These are phyloP conservation scores for Tetragnatha montana DNA, from an alignment of 2,888 invertebrate species.

Conservation along the genomic window DNA sequence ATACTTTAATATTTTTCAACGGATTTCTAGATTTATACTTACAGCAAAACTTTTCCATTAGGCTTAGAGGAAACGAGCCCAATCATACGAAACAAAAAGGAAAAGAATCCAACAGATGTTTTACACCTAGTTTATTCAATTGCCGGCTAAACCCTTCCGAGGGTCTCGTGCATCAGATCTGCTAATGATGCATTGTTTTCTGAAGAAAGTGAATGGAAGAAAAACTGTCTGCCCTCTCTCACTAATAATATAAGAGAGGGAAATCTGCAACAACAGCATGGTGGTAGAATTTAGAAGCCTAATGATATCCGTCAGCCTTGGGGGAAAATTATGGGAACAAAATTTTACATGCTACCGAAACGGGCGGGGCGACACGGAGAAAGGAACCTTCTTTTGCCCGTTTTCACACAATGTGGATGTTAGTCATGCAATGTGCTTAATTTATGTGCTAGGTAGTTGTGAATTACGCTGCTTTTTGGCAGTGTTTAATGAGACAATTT, in stretches of 20 bases:
- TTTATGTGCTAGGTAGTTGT: too few species aligned
- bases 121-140: conserved; percentile 50
- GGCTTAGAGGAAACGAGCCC: conserved; percentile 5
- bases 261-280: conserved; percentile 22
- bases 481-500: too few species aligned
- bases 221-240: not conserved
- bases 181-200: conserved; percentile 54
- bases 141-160: not conserved
- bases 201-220: conserved; percentile 9
- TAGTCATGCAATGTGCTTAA: too few species aligned
- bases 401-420: not conserved
- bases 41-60: too few species aligned
- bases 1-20: too few species aligned
- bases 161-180: not conserved
- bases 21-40: too few species aligned
- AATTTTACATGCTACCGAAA: not conserved
- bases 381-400: not conserved
- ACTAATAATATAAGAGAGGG: conserved; percentile 40
- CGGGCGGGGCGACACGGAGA: not conserved
- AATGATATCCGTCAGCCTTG: conserved; percentile 16
- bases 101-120: conserved; percentile 38
- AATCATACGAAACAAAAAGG: conserved; percentile 26
- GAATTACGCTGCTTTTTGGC: too few species aligned
- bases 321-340: conserved; percentile 11
- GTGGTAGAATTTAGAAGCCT: conserved; percentile 34